Conservation (phyloP, 2,888 invertebrate species). For the Brachyopa scutellaris region DNA sequence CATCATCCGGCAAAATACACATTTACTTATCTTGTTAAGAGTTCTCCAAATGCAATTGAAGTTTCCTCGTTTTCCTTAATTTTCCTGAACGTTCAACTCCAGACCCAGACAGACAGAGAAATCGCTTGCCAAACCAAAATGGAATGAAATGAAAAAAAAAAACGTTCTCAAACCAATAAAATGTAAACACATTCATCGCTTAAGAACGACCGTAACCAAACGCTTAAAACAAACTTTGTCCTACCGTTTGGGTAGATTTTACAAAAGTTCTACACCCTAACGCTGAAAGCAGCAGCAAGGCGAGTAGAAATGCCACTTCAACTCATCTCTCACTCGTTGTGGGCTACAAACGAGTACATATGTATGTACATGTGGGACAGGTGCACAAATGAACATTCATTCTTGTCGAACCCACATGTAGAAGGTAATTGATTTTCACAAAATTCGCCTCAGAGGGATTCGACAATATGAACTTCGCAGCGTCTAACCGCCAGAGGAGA, state of each 20-base stretch:
- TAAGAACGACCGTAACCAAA: background rate
- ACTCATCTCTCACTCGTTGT: background rate
- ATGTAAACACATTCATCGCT: slow-evolving; percentile 5
- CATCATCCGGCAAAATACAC: background rate
- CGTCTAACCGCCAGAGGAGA: background rate
- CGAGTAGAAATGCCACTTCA: background rate
- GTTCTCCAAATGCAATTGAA: background rate
- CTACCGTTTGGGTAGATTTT: background rate
- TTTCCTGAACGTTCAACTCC: background rate
- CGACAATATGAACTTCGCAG: no score
- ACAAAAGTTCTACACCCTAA: background rate
- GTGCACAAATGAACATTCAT: background rate
- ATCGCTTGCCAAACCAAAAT: background rate
- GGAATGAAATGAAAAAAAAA: no score
- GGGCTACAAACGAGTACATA: background rate
- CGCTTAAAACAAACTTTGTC: background rate
- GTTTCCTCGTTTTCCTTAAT: background rate
- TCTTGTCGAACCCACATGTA: background rate
- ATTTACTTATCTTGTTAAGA: background rate
- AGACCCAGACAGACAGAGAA: background rate
- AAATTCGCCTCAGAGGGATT: background rate
- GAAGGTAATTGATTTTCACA: slow-evolving; percentile 2
- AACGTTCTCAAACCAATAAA: background rate
- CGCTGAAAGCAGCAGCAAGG: no score
- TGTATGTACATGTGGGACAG: background rate